Evolutionary conservation across 2,888 invertebrate species (phyloP), one percentile per base, ranked within the genome.

Genomic region (Drosophila seclusa): DNA sequence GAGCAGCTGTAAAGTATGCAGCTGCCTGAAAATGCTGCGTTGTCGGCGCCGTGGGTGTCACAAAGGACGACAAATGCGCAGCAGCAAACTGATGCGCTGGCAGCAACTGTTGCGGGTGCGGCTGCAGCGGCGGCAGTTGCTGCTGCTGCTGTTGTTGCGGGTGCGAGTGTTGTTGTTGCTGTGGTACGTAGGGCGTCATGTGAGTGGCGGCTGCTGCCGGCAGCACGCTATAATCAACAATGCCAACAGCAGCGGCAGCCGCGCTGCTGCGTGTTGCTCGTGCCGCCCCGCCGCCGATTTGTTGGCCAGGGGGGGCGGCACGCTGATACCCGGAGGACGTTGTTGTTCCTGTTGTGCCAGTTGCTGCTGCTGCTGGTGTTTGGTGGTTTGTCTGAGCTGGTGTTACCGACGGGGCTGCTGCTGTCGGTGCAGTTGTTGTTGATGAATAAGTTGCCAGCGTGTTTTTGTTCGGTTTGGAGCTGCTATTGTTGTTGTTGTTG

Each of bases 251-350:
- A 62, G 77, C 77, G 60, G 76, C 64, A 68, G 74, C 71, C 58
- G 31, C 70, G 70, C 74, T 79, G 80, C 76, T 87, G 61, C 70
- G 68, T 48, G 74, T 73, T 31, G 68, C 76, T 64, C 92, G 91
- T 87, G 92, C 92, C 91, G 92, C 92, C 92, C 92, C 91, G 87
- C 91, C 90, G 63, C 52, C 72, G 68, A 61, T 68, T 38, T 76
- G 73, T 60, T 82, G 71, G 52, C 78, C 73, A 86, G 91, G 59
- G 38, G 78, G 80, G 80, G 81, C 77, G 90, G 91, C 90, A 88
- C 90, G 91, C 73, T 90, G 91, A 88, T 91, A 91, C 74, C 91
- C 91, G 81, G 91, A 91, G 81, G 91, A 91, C 91, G 92, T 90
- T 86, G 91, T 89, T 88, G 87, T 77, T 90, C 89, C 71, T 83